Percentiles rank a stretch among this genome's conserved stretches.
phyloP scores from a whole-genome alignment of 2,888 invertebrate species.

The Branchinecta sandiegonensis region DNA sequence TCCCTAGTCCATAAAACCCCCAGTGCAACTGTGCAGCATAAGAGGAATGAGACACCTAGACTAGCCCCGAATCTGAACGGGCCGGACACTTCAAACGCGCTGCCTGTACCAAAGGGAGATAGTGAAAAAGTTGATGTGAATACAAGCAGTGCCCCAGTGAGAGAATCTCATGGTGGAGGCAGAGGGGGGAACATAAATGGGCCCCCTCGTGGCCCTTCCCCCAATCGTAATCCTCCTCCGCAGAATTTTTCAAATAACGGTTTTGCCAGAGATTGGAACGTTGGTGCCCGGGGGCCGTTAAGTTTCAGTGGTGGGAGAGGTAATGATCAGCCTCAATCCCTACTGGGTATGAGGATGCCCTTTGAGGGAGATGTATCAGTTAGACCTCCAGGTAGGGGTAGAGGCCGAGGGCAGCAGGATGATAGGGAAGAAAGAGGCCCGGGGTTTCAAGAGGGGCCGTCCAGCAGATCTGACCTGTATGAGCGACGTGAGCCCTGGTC shows the following conservation, averaged over 20 bases:
- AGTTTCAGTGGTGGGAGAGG: not conserved
- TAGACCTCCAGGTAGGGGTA: constrained; percentile 2
- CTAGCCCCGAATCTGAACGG: not conserved
- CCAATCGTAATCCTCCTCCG: not conserved
- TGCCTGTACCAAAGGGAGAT: not conserved
- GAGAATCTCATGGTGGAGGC: constrained; percentile 4
- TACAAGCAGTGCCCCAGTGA: not conserved
- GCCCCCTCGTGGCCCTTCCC: not conserved
- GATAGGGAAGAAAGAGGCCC: no score
- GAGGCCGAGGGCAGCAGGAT: not conserved
- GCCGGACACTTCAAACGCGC: not conserved
- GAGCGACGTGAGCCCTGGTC: no score
- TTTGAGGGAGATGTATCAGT: not conserved
- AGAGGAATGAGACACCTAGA: not conserved
- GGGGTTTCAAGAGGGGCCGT: no score
- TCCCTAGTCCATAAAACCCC: constrained; percentile 27
- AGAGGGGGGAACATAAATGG: not conserved
- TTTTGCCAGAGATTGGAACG: not conserved
- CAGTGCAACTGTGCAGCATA: not conserved
- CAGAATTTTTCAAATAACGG: not conserved
- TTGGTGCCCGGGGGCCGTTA: not conserved
- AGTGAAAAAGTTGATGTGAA: not conserved
- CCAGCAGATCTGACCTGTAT: no score
- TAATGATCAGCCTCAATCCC: not conserved
- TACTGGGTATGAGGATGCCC: constrained; percentile 10